A percentile compares a stretch with the other conserved stretches of the same genome.
Conservation (phyloP, 2,888 invertebrate genomes). For the Antitype chi region DNA sequence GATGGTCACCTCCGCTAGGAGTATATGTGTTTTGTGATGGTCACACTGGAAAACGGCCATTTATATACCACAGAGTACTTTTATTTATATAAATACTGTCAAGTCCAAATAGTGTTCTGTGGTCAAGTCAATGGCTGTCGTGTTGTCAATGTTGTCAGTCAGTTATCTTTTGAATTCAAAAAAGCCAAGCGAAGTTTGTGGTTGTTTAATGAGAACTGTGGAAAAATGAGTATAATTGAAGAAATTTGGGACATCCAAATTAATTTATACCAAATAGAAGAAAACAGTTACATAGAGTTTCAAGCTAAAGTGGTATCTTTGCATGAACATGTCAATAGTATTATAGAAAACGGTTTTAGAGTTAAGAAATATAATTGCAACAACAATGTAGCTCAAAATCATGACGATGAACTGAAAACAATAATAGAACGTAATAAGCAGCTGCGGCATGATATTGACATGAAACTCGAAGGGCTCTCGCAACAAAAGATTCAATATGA, state of each 20-base stretch:
- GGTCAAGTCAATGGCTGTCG: too few relatives aligned
- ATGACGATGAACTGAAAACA: conserved; percentile 78
- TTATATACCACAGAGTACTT: too few relatives aligned
- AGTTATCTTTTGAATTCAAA: conserved; percentile 25
- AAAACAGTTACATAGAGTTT: conserved; percentile 68
- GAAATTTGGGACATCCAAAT: conserved; percentile 75
- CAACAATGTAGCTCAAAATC: conserved; percentile 66
- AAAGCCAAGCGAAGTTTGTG: neutral
- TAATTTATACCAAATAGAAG: conserved; percentile 69
- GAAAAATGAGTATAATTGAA: conserved; percentile 76
- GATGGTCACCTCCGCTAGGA: too few relatives aligned
- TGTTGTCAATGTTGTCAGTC: conserved; percentile 4
- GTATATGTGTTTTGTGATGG: too few relatives aligned
- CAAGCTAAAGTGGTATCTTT: conserved; percentile 68
- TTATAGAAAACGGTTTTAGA: conserved; percentile 75
- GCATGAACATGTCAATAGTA: conserved; percentile 69
- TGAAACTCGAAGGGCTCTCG: conserved; percentile 75
- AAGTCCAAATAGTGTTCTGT: too few relatives aligned
- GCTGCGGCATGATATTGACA: conserved; percentile 77
- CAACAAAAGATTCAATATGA: conserved; percentile 79
- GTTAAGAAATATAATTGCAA: conserved; percentile 67
- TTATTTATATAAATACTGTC: too few relatives aligned
- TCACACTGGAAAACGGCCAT: too few relatives aligned
- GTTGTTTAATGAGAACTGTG: neutral
- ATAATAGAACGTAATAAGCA: conserved; percentile 80